A percentile compares a stretch with the other conserved stretches of the same genome.
Evolutionary conservation across 2,113 vertebrate species (phyloP).

Genomic region (Myocastor coypus): DNA sequence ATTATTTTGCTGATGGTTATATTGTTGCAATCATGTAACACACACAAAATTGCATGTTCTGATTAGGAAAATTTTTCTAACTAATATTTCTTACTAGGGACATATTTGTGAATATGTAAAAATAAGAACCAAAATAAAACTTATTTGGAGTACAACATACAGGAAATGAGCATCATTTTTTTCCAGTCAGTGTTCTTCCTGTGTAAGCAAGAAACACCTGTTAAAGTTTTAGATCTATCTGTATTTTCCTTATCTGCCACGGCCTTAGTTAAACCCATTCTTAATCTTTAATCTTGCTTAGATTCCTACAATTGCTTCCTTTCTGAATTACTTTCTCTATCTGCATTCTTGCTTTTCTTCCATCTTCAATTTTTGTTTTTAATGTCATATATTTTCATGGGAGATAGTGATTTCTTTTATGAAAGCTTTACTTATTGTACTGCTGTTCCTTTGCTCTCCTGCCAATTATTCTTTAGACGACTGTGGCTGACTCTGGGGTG

Average conservation of each 20-base stretch:
- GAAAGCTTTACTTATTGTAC: not conserved
- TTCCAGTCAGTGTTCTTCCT: not conserved
- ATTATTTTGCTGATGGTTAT: conserved; percentile 27
- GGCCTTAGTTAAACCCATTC: not conserved
- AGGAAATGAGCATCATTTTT: not conserved
- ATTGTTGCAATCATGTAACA: not conserved
- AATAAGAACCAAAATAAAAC: not conserved
- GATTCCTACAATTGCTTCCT: not conserved
- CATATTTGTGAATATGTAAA: not conserved
- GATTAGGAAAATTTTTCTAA: not conserved
- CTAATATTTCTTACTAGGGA: not conserved
- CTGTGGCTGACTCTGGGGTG: not conserved
- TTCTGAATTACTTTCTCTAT: not conserved
- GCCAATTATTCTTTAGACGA: not conserved
- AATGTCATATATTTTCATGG: not conserved
- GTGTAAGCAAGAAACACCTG: not conserved
- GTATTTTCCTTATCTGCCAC: not conserved
- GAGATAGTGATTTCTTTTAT: not conserved
- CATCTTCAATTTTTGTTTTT: not conserved
- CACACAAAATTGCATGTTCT: not conserved
- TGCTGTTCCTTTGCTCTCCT: not conserved
- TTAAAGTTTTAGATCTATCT: not conserved
- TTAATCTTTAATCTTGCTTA: not conserved
- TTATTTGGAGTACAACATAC: not conserved
- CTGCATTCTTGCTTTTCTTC: not conserved